These are phyloP conservation scores for Catocala sponsa DNA, from an alignment of 2,888 invertebrate species.

Conservation along the genomic window DNA sequence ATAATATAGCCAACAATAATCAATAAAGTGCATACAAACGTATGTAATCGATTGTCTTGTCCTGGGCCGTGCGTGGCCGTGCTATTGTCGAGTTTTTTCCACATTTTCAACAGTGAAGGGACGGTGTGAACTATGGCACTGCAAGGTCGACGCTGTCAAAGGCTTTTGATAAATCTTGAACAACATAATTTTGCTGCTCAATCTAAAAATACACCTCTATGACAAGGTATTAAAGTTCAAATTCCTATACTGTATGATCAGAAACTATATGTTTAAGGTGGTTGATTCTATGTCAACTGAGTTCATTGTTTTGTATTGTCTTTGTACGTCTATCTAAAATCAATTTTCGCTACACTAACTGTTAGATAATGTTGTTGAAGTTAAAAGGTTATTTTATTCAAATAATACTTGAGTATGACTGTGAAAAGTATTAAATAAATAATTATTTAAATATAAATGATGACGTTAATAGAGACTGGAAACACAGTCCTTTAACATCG, in stretches of 20 bases:
- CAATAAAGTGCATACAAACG: slow-evolving; percentile 82
- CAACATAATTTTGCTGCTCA: slow-evolving; percentile 38
- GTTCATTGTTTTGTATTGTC: slow-evolving; percentile 43
- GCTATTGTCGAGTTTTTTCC: slow-evolving; percentile 83
- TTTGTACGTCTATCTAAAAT: slow-evolving; percentile 29
- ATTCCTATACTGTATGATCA: slow-evolving; percentile 9
- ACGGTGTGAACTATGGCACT: slow-evolving; percentile 82
- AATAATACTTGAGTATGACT: background rate
- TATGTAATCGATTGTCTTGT: slow-evolving; percentile 85
- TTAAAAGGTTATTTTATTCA: background rate
- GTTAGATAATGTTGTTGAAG: slow-evolving; percentile 8
- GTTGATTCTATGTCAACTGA: slow-evolving; percentile 49
- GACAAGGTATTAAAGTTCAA: slow-evolving; percentile 22
- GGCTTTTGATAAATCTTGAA: slow-evolving; percentile 69
- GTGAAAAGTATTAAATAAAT: too few species aligned
- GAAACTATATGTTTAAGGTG: slow-evolving; percentile 6
- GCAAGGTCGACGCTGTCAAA: slow-evolving; percentile 83
- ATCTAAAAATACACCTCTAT: slow-evolving; percentile 18
- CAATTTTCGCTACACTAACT: slow-evolving; percentile 25
- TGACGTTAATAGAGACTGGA: background rate
- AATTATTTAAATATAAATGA: too few species aligned
- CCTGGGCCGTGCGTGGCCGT: slow-evolving; percentile 75
- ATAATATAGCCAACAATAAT: slow-evolving; percentile 78
- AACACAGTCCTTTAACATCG: slow-evolving; percentile 21
- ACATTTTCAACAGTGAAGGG: slow-evolving; percentile 86